Base-by-base conservation (phyloP, 2,797 vertebrate genomes). In the Hirundo rustica region DNA sequence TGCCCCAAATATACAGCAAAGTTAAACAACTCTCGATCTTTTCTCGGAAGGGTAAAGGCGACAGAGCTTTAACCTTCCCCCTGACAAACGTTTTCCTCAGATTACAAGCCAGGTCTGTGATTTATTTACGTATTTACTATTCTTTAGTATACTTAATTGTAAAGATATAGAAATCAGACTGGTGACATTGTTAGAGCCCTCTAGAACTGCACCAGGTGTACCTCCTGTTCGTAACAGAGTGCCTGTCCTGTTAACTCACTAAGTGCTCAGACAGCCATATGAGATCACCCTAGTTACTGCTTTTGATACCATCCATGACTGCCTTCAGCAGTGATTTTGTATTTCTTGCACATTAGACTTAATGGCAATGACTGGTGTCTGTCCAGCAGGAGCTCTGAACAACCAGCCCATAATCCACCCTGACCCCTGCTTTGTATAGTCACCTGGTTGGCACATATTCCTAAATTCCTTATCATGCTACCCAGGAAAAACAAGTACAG, bases 281-380 rank as follows among this genome's bases (percentile, higher is more conserved):
- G 26, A 75, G 71, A 60, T 60, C 1, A 2, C 23, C 29, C 55
- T 48, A 16, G 25, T 74, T 62, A 48, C 60, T 5, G 32, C 32
- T 85, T 83, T 36, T 11, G 18, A 15, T 36, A 62, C 8, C 0
- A 0, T 11, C 36, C 29, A 23, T 0, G 1, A 45, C 32, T 54
- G 21, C 34, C 23, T 70, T 58, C 61, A 74, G 53, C 60, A 60
- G 40, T 47, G 40, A 64, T 61, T 88, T 73, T 50, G 7, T 16
- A 64, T 11, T 73, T 71, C 42, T 21, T 34, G 45, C 27, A 53
- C 0, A 1, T 1, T 38, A 15, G 23, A 65, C 47, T 66, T 66
- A 78, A 61, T 0, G 2, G 34, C 7, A 85, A 3, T 8, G 23
- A 74, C 34, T 10, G 16, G 25, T 36, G 13, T 42, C 65, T 62